These are phyloP conservation scores for Tetraodon nigroviridis DNA, from an alignment of 2,113 vertebrate species.

Conservation along the genomic window DNA sequence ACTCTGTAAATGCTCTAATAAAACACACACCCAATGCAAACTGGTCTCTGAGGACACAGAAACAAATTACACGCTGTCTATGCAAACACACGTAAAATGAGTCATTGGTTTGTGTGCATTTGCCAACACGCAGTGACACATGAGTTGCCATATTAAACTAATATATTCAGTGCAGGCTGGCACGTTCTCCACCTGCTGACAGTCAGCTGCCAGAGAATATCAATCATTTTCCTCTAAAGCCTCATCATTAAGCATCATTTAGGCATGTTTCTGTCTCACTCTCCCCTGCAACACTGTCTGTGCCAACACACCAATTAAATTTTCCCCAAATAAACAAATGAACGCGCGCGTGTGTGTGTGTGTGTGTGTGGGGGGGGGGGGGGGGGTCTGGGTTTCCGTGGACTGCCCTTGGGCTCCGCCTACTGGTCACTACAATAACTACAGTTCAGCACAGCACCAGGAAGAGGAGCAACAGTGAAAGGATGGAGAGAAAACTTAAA, in stretches of 20 bases:
- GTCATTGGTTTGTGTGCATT: conserved; percentile 32
- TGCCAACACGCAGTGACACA: conserved; percentile 20
- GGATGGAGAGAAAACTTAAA: not conserved
- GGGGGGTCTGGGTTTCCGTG: conserved; percentile 13
- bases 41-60: conserved; percentile 18
- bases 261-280: conserved; percentile 41
- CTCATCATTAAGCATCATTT: conserved; percentile 65
- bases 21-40: conserved; percentile 32
- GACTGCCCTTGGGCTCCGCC: conserved; percentile 52
- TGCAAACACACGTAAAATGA: conserved; percentile 45
- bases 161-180: conserved; percentile 51
- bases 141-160: conserved; percentile 18
- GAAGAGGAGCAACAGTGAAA: not conserved
- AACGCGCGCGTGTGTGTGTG: not conserved
- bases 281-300: conserved; percentile 27
- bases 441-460: not conserved
- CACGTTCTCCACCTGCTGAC: conserved; percentile 47
- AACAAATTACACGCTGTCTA: conserved; percentile 19
- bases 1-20: conserved; percentile 63
- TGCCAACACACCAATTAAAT: conserved; percentile 51
- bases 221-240: conserved; percentile 58
- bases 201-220: conserved; percentile 62
- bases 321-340: conserved; percentile 39
- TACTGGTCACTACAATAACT: conserved; percentile 38
- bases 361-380: too few species aligned